Base-by-base conservation (phyloP, 2,113 vertebrate genomes). In the Mixornis gularis region DNA sequence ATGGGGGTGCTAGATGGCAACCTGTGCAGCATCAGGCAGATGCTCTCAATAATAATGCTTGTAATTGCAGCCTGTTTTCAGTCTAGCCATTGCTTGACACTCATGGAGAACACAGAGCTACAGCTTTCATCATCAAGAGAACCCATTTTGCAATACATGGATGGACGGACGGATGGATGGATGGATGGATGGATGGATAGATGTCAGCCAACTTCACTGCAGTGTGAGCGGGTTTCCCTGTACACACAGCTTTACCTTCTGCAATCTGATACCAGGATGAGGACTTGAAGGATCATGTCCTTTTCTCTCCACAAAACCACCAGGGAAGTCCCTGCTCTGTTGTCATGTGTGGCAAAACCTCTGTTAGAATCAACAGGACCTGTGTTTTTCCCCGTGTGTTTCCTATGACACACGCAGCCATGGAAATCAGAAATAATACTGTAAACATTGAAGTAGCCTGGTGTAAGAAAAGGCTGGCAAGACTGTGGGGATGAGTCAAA, bases 401-500 rank as follows among this genome's bases (percentile, higher is more conserved):
- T 80, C 48, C 79, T 73, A 1, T 22, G 46, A n/a, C n/a, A 59
- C 58, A 27, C 0, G 0, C 51, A 73, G 79, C 6, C 27, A 36
- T 24, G 15, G 38, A 59, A 77, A 72, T 78, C 3, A 3, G 34
- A 82, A 77, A 58, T 76, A 81, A 68, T 58, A 29, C 40, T 64
- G 91, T 70, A 79, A 86, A 76, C 44, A 52, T 17, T 56, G 56
- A 43, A 56, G 56, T 6, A 72, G 69, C 43, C 74, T 79, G 46
- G 13, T 46, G n/a, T 58, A 89, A 93, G 76, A 40, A 77, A 91
- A 79, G 71, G 48, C 79, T 79, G 79, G 55, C 48, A 64, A 63
- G 62, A 25, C 77, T 68, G 85, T 81, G 80, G 41, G 22, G 78
- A 95, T 85, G 87, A 91, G 60, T 93, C 81, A 87, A 87, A 96